phyloP scores from a whole-genome alignment of 2,797 vertebrate genomes.

The Artibeus lituratus region DNA sequence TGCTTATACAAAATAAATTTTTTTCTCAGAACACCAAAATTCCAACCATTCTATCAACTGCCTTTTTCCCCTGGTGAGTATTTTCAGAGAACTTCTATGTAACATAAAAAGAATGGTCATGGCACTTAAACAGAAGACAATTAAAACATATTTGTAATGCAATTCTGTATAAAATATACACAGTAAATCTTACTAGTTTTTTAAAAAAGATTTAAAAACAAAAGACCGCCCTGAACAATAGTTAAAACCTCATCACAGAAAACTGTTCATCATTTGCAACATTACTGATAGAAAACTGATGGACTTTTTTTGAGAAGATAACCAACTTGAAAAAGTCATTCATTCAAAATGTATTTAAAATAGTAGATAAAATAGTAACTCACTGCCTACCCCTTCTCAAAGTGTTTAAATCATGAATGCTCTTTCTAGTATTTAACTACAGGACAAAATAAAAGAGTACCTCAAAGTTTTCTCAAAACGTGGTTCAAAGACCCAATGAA shows the following conservation, averaged over 20 bases:
- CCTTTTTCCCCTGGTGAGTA: slow-evolving; percentile 67
- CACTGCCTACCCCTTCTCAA: slow-evolving; percentile 46
- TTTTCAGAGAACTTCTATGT: slow-evolving; percentile 59
- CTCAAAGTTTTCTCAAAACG: slow-evolving; percentile 21
- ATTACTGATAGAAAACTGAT: slow-evolving; percentile 47
- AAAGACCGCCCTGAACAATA: slow-evolving; percentile 65
- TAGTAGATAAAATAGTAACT: slow-evolving; percentile 44
- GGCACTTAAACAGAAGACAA: slow-evolving; percentile 77
- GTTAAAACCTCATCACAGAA: slow-evolving; percentile 74
- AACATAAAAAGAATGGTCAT: slow-evolving; percentile 69
- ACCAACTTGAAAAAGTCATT: slow-evolving; percentile 51
- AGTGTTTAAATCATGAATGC: slow-evolving; percentile 52
- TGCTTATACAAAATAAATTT: slow-evolving; percentile 70
- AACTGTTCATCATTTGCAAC: slow-evolving; percentile 61
- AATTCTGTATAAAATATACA: slow-evolving; percentile 72
- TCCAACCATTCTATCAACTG: slow-evolving; percentile 59
- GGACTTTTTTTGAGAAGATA: slow-evolving; percentile 37
- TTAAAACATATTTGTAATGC: slow-evolving; percentile 71
- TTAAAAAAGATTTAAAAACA: slow-evolving; percentile 69
- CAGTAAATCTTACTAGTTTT: slow-evolving; percentile 53
- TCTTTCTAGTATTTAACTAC: slow-evolving; percentile 43
- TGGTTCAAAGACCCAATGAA: neutral
- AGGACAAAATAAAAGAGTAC: slow-evolving; percentile 48
- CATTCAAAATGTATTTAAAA: slow-evolving; percentile 46
- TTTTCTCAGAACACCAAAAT: slow-evolving; percentile 64